Evolutionary conservation across 2,888 invertebrate species (phyloP).

Genomic region (Stomorhina lunata): DNA sequence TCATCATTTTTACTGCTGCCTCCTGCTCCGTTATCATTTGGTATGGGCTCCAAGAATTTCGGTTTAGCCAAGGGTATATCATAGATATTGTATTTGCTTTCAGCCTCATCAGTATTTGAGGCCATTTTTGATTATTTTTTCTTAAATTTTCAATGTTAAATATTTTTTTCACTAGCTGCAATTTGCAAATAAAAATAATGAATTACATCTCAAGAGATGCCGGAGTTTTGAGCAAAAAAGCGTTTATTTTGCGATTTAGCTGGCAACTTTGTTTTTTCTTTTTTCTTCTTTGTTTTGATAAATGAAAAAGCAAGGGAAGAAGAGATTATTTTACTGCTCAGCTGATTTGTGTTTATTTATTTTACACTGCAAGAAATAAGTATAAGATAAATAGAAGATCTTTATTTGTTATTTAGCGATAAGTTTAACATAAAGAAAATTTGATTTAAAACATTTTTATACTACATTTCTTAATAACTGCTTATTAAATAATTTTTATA

Average conservation of each 20-base stretch:
- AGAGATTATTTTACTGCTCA: neutral
- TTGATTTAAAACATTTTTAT: no score
- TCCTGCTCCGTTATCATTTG: slow-evolving; percentile 32
- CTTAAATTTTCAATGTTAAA: neutral
- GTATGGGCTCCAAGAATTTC: slow-evolving; percentile 71
- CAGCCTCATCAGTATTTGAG: slow-evolving; percentile 24
- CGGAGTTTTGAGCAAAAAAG: no score
- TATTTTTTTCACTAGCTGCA: neutral
- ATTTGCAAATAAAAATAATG: no score
- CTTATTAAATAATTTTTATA: no score
- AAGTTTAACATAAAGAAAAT: no score
- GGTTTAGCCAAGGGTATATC: slow-evolving; percentile 65
- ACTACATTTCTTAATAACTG: no score
- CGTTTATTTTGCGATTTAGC: neutral
- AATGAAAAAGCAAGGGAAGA: neutral
- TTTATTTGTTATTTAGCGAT: no score
- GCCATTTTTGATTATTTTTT: slow-evolving; percentile 47
- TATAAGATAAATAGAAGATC: no score
- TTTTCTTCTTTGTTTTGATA: slow-evolving; percentile 5
- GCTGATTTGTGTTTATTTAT: neutral
- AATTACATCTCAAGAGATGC: no score
- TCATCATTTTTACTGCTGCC: slow-evolving; percentile 81
- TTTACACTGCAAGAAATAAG: no score
- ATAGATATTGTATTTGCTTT: slow-evolving; percentile 7
- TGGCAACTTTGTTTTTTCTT: neutral